Conservation (phyloP, 1,140 invertebrate species). For the Diorhabda elongata region DNA sequence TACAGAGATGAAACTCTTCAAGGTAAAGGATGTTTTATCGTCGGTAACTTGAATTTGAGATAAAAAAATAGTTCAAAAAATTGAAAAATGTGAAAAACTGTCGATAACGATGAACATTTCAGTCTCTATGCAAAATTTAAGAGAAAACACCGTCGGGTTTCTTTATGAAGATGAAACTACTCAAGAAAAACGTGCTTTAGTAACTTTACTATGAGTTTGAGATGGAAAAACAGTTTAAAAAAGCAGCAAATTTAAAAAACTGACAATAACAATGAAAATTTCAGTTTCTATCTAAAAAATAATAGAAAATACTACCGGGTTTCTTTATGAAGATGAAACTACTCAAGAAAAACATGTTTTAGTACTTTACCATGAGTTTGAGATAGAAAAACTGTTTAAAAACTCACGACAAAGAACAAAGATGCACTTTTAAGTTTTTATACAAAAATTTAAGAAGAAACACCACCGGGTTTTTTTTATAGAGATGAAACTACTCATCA, state of each 20-base stretch:
- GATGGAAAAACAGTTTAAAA: too few relatives aligned
- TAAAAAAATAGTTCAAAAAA: too few relatives aligned
- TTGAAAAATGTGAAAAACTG: too few relatives aligned
- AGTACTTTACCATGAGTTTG: too few relatives aligned
- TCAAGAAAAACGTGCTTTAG: background rate
- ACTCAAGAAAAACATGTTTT: background rate
- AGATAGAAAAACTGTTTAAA: too few relatives aligned
- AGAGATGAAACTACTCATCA: background rate
- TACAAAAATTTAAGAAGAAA: background rate
- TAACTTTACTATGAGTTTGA: too few relatives aligned
- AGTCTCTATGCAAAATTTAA: background rate
- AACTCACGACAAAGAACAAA: too few relatives aligned
- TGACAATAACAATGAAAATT: background rate
- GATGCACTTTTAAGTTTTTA: background rate
- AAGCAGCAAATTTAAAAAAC: too few relatives aligned
- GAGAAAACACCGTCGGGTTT: background rate
- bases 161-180: background rate
- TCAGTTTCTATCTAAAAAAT: background rate
- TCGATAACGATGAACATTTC: background rate
- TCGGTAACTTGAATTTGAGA: too few relatives aligned
- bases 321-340: background rate
- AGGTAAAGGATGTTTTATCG: background rate
- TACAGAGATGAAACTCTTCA: background rate
- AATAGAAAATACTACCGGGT: background rate
- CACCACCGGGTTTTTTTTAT: background rate